Evolutionary conservation across 2,888 invertebrate genomes (phyloP).

Genomic region (Drosophila lacicola): DNA sequence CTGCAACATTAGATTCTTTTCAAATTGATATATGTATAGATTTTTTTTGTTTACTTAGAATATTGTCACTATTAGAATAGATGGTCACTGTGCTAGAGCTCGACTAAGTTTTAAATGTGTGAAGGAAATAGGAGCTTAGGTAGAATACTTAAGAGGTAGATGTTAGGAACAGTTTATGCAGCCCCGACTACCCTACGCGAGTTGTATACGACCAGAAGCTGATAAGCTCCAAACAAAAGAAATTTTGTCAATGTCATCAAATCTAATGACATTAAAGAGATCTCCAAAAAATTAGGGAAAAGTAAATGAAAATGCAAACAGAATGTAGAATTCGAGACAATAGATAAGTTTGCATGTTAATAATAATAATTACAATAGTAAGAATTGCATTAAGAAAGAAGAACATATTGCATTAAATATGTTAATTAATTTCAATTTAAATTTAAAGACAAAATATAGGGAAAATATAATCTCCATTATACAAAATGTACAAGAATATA

Average conservation of each 20-base stretch:
- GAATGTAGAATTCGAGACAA: no score
- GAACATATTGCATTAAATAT: no score
- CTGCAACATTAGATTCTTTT: constrained; percentile 47
- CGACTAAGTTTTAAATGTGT: constrained; percentile 27
- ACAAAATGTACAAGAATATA: no score
- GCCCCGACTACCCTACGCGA: constrained; percentile 13
- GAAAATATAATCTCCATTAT: no score
- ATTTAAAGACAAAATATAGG: no score
- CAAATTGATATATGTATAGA: constrained; percentile 30
- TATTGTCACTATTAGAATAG: constrained; percentile 9
- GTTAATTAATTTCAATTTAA: no score
- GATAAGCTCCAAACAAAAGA: background rate
- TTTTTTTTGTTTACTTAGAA: constrained; percentile 24
- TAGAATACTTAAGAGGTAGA: constrained; percentile 20
- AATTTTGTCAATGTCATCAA: background rate
- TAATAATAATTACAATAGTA: no score
- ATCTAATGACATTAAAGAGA: background rate
- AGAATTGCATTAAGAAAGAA: no score
- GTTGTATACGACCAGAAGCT: constrained; percentile 18
- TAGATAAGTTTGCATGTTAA: no score
- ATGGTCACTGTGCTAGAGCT: constrained; percentile 41
- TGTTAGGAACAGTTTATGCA: constrained; percentile 5
- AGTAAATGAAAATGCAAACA: no score
- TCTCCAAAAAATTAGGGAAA: background rate
- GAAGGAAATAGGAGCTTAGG: background rate